A percentile compares a stretch with the other conserved stretches of the same genome.
Conservation (phyloP, 2,888 invertebrate species). For the Platycheirus albimanus region DNA sequence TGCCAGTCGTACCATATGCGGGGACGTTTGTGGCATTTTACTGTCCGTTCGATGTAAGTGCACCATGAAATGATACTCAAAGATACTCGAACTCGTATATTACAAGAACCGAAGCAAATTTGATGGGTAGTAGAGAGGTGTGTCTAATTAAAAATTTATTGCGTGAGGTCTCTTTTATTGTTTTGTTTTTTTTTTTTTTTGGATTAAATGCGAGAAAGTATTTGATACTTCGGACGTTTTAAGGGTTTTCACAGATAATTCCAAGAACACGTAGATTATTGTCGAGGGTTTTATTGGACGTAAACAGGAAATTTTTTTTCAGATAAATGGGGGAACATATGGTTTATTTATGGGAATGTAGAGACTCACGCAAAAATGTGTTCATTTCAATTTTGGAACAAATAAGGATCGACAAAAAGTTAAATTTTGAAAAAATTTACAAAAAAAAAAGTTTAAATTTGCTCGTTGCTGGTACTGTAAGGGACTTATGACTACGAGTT, state of each 20-base stretch:
- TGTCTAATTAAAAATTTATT: slow-evolving; percentile 69
- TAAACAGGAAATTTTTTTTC: slow-evolving; percentile 29
- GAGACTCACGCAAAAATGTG: no score
- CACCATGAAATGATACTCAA: neutral
- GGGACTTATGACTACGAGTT: no score
- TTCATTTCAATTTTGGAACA: no score
- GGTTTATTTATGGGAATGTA: slow-evolving; percentile 2
- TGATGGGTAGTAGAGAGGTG: slow-evolving; percentile 53
- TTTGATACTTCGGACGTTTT: slow-evolving; percentile 1
- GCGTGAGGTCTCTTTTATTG: slow-evolving; percentile 38
- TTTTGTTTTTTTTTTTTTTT: slow-evolving; percentile 15
- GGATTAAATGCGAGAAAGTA: slow-evolving; percentile 5
- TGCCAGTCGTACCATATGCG: slow-evolving; percentile 46
- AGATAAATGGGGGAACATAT: slow-evolving; percentile 14
- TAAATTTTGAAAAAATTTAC: no score
- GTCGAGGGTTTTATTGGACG: slow-evolving; percentile 42
- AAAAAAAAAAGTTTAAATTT: no score
- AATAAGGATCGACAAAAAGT: no score
- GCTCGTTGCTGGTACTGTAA: no score
- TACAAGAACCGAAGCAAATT: slow-evolving; percentile 43
- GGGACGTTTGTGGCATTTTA: slow-evolving; percentile 28
- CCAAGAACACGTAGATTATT: slow-evolving; percentile 14
- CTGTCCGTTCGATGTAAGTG: neutral
- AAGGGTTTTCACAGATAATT: slow-evolving; percentile 28
- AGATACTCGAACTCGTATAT: slow-evolving; percentile 5